phyloP scores from a whole-genome alignment of 2,113 vertebrate species.

The Nasalis larvatus region DNA sequence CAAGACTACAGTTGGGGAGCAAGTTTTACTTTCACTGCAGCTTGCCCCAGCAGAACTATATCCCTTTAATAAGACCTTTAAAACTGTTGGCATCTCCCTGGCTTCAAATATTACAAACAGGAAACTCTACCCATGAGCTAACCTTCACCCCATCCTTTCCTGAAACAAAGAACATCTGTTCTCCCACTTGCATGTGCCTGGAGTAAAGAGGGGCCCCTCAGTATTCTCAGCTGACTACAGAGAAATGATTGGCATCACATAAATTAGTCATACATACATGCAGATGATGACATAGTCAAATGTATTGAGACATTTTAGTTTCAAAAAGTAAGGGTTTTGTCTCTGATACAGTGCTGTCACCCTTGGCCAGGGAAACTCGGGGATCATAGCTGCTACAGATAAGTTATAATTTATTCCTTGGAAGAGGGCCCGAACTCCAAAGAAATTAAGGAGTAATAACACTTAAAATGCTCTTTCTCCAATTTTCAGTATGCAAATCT shows the following conservation, averaged over 20 bases:
- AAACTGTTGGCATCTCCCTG: background rate
- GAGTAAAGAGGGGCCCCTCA: background rate
- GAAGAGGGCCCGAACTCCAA: background rate
- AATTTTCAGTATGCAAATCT: background rate
- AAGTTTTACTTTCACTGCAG: background rate
- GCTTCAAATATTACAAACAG: constrained; percentile 48
- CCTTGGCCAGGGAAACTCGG: background rate
- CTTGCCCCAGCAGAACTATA: background rate
- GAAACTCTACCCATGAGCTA: constrained; percentile 41
- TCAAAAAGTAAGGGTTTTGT: background rate
- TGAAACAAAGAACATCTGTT: constrained; percentile 51
- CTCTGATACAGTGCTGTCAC: background rate
- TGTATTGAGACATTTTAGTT: background rate
- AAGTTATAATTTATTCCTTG: background rate
- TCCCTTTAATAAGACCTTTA: constrained; percentile 27
- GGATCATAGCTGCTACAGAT: background rate
- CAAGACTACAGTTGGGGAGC: background rate
- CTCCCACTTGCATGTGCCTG: background rate
- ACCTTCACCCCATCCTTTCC: constrained; percentile 14
- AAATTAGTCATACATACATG: background rate
- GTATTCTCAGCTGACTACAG: constrained; percentile 8
- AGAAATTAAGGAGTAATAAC: background rate
- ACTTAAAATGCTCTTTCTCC: background rate
- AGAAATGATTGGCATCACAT: background rate
- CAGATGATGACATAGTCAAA: background rate